phyloP scores from a whole-genome alignment of 2,888 invertebrate genomes.

The Nomada fucata region DNA sequence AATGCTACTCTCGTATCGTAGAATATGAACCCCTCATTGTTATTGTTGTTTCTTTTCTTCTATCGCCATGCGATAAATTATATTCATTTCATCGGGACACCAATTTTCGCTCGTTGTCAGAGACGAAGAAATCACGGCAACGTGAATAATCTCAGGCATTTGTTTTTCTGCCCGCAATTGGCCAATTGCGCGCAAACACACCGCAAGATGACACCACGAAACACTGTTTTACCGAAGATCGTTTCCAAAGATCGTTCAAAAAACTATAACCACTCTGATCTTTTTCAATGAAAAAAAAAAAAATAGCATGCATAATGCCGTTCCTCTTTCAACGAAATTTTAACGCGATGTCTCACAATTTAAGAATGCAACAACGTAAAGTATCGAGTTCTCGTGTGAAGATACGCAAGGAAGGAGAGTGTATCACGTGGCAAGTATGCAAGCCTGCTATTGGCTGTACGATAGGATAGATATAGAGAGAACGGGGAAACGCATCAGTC shows the following conservation, averaged over 20 bases:
- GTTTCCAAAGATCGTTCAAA: background rate
- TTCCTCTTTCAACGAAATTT: constrained; percentile 8
- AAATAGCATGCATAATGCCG: background rate
- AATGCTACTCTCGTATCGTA: constrained; percentile 6
- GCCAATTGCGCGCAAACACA: background rate
- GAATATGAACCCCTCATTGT: constrained; percentile 8
- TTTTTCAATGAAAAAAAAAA: background rate
- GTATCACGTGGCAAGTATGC: constrained; percentile 23
- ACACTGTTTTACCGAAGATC: constrained; percentile 6
- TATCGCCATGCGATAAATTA: background rate
- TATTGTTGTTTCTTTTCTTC: background rate
- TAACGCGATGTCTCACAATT: constrained; percentile 16
- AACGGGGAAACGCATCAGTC: constrained; percentile 9
- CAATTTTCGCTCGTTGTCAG: background rate
- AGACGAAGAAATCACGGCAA: background rate
- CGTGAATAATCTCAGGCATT: constrained; percentile 15
- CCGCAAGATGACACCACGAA: constrained; percentile 36
- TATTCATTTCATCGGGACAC: constrained; percentile 8
- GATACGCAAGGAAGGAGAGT: background rate
- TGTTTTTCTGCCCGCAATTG: background rate
- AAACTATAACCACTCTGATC: background rate
- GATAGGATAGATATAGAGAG: constrained; percentile 11
- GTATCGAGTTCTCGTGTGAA: constrained; percentile 1
- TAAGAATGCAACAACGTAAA: constrained; percentile 24
- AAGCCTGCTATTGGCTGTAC: constrained; percentile 28